A percentile compares a stretch with the other conserved stretches of the same genome.
phyloP scores from a whole-genome alignment of 2,113 vertebrate species.

The Eudorcas thomsonii region DNA sequence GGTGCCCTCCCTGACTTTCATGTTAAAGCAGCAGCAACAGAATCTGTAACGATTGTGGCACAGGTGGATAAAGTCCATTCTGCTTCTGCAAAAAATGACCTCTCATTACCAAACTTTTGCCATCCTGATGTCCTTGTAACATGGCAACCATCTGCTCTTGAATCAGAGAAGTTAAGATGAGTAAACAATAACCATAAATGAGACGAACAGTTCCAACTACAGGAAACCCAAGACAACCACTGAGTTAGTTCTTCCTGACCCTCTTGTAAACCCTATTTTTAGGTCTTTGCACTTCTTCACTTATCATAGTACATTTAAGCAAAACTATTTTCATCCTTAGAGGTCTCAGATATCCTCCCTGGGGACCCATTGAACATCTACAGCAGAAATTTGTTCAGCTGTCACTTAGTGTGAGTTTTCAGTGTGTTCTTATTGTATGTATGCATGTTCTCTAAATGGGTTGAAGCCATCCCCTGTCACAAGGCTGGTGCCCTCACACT shows the following conservation, averaged over 20 bases:
- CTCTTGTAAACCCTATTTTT: background rate
- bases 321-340: background rate
- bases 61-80: background rate
- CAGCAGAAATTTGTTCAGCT: background rate
- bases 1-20: background rate
- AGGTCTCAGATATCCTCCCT: background rate
- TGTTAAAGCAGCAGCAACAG: background rate
- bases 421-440: background rate
- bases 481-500: background rate
- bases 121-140: background rate
- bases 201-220: background rate
- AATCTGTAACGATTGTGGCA: background rate
- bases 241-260: background rate
- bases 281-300: background rate
- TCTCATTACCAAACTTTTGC: background rate
- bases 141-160: background rate
- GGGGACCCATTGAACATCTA: background rate
- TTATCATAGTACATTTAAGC: background rate
- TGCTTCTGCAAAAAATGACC: background rate
- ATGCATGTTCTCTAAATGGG: background rate
- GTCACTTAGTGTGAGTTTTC: background rate
- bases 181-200: background rate
- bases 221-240: background rate
- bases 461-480: background rate
- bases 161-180: background rate